A percentile compares a stretch with the other conserved stretches of the same genome.
These are phyloP conservation scores for Hemibagrus wyckioides DNA, from an alignment of 2,113 vertebrate species.

Conservation along the genomic window DNA sequence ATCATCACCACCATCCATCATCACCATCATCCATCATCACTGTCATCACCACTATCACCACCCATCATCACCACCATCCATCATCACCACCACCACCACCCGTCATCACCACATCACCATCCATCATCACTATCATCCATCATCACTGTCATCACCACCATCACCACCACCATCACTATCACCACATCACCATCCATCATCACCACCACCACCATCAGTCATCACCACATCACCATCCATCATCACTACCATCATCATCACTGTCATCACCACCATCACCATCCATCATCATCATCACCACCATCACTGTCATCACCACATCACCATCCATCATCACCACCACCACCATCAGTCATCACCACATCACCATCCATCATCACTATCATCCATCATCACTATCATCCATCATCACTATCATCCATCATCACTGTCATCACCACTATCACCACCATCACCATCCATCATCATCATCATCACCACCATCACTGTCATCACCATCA, in stretches of 20 bases:
- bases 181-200: neutral
- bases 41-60: too few relatives aligned
- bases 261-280: too few relatives aligned
- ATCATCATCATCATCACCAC: neutral
- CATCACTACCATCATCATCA: neutral
- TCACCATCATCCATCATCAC: neutral
- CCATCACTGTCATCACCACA: neutral
- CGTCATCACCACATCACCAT: neutral
- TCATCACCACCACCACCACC: neutral
- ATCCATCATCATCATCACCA: neutral
- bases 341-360: neutral
- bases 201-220: too few relatives aligned
- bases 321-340: neutral
- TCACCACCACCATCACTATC: neutral
- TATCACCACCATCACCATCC: neutral
- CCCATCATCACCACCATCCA: neutral
- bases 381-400: neutral
- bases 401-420: too few relatives aligned
- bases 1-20: neutral
- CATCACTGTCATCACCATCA: neutral
- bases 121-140: too few relatives aligned
- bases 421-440: neutral
- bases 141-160: neutral
- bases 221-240: too few relatives aligned
- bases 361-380: neutral